These are phyloP conservation scores for Pteropus rufus DNA, from an alignment of 2,797 vertebrate species.

Conservation along the genomic window DNA sequence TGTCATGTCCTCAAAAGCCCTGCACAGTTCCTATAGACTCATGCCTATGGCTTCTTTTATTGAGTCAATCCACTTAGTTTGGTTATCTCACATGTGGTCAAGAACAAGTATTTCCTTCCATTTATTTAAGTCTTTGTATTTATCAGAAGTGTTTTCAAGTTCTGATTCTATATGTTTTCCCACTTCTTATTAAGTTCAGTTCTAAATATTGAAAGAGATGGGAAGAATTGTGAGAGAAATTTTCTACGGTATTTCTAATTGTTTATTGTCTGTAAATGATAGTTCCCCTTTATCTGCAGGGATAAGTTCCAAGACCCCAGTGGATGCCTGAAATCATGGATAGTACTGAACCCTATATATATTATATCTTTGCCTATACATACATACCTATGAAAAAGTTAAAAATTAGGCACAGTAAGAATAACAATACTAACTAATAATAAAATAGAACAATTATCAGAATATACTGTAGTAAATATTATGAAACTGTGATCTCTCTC, in stretches of 20 bases:
- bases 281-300: background rate
- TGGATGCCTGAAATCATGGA: background rate
- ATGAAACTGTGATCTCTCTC: background rate
- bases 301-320: background rate
- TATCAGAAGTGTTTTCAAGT: background rate
- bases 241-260: background rate
- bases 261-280: background rate
- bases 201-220: background rate
- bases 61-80: background rate
- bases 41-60: background rate
- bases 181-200: background rate
- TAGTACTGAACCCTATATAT: background rate
- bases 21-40: too few relatives aligned
- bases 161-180: background rate
- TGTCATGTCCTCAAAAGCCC: background rate
- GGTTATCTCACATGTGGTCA: background rate
- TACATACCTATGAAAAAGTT: background rate
- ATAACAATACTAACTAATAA: background rate
- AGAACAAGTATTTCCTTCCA: background rate
- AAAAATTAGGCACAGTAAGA: background rate
- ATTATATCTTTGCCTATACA: background rate
- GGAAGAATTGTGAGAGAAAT: background rate
- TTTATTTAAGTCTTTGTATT: background rate
- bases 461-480: background rate
- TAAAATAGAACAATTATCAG: too few relatives aligned